phyloP scores from a whole-genome alignment of 2,797 vertebrate species.

The Oreonectes daqikongensis region DNA sequence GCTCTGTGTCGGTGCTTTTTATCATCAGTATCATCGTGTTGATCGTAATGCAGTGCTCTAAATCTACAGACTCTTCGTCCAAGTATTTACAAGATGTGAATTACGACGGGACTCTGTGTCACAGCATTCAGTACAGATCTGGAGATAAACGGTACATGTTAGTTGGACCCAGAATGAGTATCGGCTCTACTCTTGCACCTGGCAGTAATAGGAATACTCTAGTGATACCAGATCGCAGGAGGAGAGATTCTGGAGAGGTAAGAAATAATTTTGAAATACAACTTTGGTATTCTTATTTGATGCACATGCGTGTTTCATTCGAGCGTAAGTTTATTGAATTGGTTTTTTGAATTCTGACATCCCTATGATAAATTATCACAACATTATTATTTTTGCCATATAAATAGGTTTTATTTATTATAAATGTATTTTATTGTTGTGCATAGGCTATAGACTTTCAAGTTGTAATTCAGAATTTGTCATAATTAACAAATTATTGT shows the following conservation, averaged over 20 bases:
- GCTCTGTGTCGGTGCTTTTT: slow-evolving; percentile 41
- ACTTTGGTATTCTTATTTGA: neutral
- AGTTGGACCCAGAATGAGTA: slow-evolving; percentile 72
- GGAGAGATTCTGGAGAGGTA: slow-evolving; percentile 62
- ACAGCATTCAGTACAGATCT: slow-evolving; percentile 70
- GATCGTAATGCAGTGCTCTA: slow-evolving; percentile 39
- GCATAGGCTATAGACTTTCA: too few relatives aligned
- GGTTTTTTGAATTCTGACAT: too few relatives aligned
- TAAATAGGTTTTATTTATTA: neutral
- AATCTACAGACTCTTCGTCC: slow-evolving; percentile 9
- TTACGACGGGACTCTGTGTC: slow-evolving; percentile 62
- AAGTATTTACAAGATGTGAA: neutral
- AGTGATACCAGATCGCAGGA: slow-evolving; percentile 59
- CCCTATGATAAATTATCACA: too few relatives aligned
- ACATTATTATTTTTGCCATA: too few relatives aligned
- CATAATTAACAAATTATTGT: too few relatives aligned
- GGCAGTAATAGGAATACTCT: slow-evolving; percentile 67
- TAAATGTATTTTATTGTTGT: neutral
- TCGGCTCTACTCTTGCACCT: slow-evolving; percentile 62
- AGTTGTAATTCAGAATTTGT: too few relatives aligned
- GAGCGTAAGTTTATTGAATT: too few relatives aligned
- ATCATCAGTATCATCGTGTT: slow-evolving; percentile 36
- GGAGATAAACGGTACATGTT: slow-evolving; percentile 72
- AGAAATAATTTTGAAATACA: slow-evolving; percentile 12
- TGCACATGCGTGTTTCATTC: neutral